phyloP scores from a whole-genome alignment of 1,140 invertebrate species.

The Anagrus nilaparvatae region DNA sequence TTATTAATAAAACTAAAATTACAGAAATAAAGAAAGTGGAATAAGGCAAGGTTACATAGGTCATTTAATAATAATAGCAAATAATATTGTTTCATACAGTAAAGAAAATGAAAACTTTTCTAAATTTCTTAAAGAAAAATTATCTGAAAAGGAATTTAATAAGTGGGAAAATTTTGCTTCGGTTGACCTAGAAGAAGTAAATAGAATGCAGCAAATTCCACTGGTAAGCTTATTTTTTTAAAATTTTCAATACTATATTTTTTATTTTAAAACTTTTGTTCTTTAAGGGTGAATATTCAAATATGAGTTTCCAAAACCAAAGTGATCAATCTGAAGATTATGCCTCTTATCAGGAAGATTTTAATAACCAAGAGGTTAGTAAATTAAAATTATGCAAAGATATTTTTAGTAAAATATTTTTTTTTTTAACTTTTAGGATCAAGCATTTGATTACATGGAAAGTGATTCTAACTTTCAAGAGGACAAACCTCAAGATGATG shows the following conservation, averaged over 20 bases:
- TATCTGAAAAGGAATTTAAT: constrained; percentile 44
- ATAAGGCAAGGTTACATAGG: constrained; percentile 64
- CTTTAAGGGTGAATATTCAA: constrained; percentile 25
- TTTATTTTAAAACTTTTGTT: constrained; percentile 5
- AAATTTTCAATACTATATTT: constrained; percentile 8
- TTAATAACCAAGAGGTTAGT: constrained; percentile 46
- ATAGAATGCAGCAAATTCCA: constrained; percentile 49
- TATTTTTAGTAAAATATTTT: constrained; percentile 4
- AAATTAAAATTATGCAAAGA: too few species aligned
- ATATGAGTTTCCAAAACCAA: constrained; percentile 32
- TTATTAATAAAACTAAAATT: constrained; percentile 1
- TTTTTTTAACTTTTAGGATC: constrained; percentile 46
- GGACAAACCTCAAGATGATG: constrained; percentile 54
- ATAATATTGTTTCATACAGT: constrained; percentile 47
- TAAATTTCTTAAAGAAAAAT: constrained; percentile 44
- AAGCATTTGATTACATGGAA: constrained; percentile 44
- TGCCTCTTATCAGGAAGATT: constrained; percentile 44
- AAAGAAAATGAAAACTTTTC: constrained; percentile 36
- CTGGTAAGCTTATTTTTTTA: constrained; percentile 36
- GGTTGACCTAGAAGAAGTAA: constrained; percentile 47
- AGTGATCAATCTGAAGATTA: constrained; percentile 48
- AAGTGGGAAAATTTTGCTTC: constrained; percentile 52
- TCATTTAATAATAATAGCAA: constrained; percentile 64
- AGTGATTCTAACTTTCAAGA: constrained; percentile 57
- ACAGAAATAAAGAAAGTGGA: constrained; percentile 28